Evolutionary conservation across 2,113 vertebrate species (phyloP).

Genomic region (Hippopotamus amphibius): DNA sequence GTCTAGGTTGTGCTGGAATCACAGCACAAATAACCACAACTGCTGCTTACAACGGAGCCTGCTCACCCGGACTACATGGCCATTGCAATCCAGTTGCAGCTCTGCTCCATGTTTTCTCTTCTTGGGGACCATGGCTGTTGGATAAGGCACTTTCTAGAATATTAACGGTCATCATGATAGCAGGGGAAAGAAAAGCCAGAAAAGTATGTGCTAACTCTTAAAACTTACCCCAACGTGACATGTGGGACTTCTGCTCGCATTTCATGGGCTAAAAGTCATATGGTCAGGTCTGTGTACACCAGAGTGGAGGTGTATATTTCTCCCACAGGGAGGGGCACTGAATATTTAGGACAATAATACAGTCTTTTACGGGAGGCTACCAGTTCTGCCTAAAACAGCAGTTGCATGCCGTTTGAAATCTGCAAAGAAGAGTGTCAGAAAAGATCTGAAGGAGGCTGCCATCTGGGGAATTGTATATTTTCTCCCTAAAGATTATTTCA

Average conservation of each 20-base stretch:
- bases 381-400: neutral
- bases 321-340: neutral
- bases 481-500: conserved; percentile 62
- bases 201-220: neutral
- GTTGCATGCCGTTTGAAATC: neutral
- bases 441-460: conserved; percentile 27
- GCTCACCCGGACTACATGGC: fast-evolving
- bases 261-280: neutral
- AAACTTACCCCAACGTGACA: neutral
- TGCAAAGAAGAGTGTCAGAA: conserved; percentile 40
- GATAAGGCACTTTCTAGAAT: neutral
- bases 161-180: neutral
- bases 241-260: neutral
- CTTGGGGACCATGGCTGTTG: neutral
- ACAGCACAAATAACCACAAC: neutral
- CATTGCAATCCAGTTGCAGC: fast-evolving
- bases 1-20: neutral
- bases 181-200: neutral
- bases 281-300: fast-evolving
- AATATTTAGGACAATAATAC: neutral
- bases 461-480: conserved; percentile 27
- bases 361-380: neutral
- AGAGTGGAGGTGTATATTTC: neutral
- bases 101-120: neutral
- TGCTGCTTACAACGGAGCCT: neutral